Evolutionary conservation across 1,140 invertebrate species (phyloP), one percentile per base, ranked within the genome.

Genomic region (Rhagoletis pomonella): DNA sequence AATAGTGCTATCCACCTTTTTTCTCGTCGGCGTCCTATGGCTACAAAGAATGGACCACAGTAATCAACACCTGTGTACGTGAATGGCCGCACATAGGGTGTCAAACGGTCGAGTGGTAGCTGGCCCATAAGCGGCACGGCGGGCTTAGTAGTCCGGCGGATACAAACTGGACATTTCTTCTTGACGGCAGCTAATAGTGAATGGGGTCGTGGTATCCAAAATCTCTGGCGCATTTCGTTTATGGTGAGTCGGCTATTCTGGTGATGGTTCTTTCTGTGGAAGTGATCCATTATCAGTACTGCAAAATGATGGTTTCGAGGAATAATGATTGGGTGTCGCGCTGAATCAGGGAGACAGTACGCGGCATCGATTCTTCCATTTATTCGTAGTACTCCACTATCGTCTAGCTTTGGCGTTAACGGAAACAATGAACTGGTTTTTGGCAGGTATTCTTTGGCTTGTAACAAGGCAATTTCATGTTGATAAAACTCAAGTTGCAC

Each of bases 191-290:
- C 42, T 77, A 86, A n/a, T 44, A 81, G 39, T 3, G 73, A 50
- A 44, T 81, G 29, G 42, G n/a, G 5, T 12, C 81, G 86, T 17
- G 65, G 42, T 6, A 88, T 86, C 86, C 86, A 87, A 73, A 69
- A 88, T 44, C 39, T n/a, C 64, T 86, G 85, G 4, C 85, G 59
- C 14, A 86, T 39, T 64, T 86, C 85, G 42, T 88, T 87, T 59
- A 88, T 50, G 1, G 62, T 86, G 3, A 64, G 3, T 5, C 19
- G 39, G 42, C 44, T 60, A 65, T 88, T 88, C 67, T 87, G 86
- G 62, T 88, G 88, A 73, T 86, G 86, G 7, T 62, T 62, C 12
- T 10, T 19, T 55, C 58, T 55, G 55, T 88, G 88, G 44, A 55
- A 85, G 9, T 85, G 42, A 39, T 7, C 14, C 29, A 87, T 62